These are phyloP conservation scores for Lepidurus packardi DNA, from an alignment of 1,140 invertebrate species.

Conservation along the genomic window DNA sequence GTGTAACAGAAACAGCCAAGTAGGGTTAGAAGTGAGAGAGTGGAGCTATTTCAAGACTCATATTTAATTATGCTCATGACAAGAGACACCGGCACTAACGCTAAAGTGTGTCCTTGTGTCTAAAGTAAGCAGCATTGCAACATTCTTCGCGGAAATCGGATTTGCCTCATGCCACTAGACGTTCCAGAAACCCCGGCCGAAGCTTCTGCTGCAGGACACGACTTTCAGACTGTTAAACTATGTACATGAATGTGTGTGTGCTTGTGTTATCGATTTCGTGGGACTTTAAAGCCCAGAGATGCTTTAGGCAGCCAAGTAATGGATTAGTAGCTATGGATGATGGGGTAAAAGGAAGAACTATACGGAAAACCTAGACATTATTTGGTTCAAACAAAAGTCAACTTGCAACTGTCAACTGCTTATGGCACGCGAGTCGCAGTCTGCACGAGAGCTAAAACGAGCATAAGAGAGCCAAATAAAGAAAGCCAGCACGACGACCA, in stretches of 20 bases:
- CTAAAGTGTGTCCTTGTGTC: not conserved
- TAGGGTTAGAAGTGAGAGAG: not conserved
- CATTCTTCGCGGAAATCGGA: constrained; percentile 13
- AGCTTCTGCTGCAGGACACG: not conserved
- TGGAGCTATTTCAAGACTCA: not conserved
- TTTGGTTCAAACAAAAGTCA: constrained; percentile 7
- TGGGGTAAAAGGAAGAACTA: not conserved
- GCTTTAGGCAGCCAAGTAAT: not conserved
- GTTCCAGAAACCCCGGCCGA: not conserved
- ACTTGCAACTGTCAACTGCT: constrained; percentile 18
- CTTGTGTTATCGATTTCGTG: not conserved
- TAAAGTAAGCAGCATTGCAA: not conserved
- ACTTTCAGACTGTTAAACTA: not conserved
- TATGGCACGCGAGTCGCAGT: not conserved
- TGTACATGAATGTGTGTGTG: not conserved
- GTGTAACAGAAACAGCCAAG: not conserved
- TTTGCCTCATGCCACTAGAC: not conserved
- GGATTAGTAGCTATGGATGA: not conserved
- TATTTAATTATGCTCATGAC: constrained; percentile 12
- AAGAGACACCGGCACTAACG: not conserved
- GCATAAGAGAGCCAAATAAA: not conserved
- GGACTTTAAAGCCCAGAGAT: constrained; percentile 1
- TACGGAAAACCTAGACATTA: not conserved
- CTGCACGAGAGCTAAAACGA: not conserved
- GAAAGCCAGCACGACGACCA: not conserved